Evolutionary conservation across 1,140 invertebrate genomes (phyloP).

Genomic region (Saccostrea glomerata): DNA sequence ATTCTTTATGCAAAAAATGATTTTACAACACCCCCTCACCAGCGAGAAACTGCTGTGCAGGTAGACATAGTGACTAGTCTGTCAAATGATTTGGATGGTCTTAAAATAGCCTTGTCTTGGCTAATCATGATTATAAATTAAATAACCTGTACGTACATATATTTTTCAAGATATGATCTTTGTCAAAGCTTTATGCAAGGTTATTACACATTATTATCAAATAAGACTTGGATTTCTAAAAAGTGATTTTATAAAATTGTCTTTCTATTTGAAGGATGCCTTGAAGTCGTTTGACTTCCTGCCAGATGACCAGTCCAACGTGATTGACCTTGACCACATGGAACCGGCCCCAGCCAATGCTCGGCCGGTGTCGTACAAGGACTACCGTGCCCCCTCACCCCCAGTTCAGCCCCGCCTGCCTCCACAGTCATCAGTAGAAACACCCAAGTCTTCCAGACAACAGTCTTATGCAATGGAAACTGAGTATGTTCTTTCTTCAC

Average conservation of each 20-base stretch:
- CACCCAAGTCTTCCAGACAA: slow-evolving; percentile 49
- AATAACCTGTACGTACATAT: too few species aligned
- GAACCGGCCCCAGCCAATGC: slow-evolving; percentile 24
- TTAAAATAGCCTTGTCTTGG: too few species aligned
- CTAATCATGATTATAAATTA: too few species aligned
- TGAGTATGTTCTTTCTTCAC: slow-evolving; percentile 59
- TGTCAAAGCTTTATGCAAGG: too few species aligned
- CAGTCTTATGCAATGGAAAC: slow-evolving; percentile 56
- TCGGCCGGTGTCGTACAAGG: slow-evolving; percentile 35
- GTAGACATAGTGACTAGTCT: slow-evolving; percentile 39
- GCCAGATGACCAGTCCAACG: slow-evolving; percentile 65
- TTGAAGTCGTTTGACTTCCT: slow-evolving; percentile 74
- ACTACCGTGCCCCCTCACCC: slow-evolving; percentile 78
- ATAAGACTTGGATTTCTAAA: too few species aligned
- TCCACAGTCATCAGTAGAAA: slow-evolving; percentile 41
- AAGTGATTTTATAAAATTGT: too few species aligned
- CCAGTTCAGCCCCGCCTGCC: slow-evolving; percentile 75
- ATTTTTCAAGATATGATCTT: too few species aligned
- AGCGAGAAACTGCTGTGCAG: slow-evolving; percentile 62
- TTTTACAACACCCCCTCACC: slow-evolving; percentile 57
- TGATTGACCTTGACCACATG: slow-evolving; percentile 64
- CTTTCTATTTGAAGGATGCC: not conserved
- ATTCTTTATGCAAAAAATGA: slow-evolving; percentile 43
- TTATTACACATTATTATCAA: too few species aligned
- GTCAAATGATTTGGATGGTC: not conserved